A percentile compares a stretch with the other conserved stretches of the same genome.
Conservation (phyloP, 2,888 invertebrate genomes). For the Mimachlamys varia region DNA sequence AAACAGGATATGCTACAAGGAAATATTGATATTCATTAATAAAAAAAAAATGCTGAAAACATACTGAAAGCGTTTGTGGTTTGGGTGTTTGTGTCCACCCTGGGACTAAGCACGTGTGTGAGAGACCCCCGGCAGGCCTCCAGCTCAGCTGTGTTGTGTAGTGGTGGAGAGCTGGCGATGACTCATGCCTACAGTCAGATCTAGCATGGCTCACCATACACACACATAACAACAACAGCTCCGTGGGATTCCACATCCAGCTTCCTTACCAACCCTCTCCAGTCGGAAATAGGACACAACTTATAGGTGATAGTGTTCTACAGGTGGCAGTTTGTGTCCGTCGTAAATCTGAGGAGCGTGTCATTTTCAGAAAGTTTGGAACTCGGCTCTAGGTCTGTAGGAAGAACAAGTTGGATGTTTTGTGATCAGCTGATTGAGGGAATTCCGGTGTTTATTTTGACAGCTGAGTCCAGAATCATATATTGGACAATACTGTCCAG, state of each 20-base stretch:
- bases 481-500: background rate
- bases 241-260: background rate
- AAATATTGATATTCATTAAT: background rate
- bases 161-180: constrained; percentile 1
- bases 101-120: background rate
- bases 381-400: background rate
- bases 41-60: background rate
- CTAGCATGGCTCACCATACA: constrained; percentile 31
- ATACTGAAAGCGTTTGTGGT: background rate
- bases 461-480: background rate
- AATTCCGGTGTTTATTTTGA: background rate
- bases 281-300: background rate
- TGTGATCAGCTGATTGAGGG: constrained; percentile 25
- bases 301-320: background rate
- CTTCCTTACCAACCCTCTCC: background rate
- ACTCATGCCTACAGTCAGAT: constrained; percentile 12
- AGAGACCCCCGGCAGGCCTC: constrained; percentile 29
- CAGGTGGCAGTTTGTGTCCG: background rate
- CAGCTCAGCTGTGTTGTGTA: constrained; percentile 10
- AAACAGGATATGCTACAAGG: background rate
- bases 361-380: constrained; percentile 16
- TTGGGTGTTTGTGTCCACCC: constrained; percentile 25
- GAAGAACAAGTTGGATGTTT: background rate
- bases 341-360: background rate
- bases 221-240: constrained; percentile 32